These are phyloP conservation scores for Tetragonula clypearis DNA, from an alignment of 1,140 invertebrate genomes.

Conservation along the genomic window DNA sequence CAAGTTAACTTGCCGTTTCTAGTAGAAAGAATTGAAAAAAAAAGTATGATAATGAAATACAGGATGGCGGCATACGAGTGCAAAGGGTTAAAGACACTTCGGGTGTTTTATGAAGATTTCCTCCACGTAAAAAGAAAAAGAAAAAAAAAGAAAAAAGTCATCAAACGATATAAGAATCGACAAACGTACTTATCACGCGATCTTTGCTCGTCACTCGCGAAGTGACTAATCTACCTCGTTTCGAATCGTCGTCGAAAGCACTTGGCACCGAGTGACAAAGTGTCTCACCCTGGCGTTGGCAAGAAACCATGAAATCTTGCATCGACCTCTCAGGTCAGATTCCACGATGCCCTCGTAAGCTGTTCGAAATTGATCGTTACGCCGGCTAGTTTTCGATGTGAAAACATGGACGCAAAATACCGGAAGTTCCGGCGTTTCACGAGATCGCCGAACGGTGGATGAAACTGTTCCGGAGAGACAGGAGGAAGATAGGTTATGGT, in stretches of 20 bases:
- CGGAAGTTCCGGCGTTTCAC: not conserved
- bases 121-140: too few species aligned
- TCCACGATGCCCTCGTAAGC: too few species aligned
- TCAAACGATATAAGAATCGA: not conserved
- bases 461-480: not conserved
- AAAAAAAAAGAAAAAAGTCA: too few species aligned
- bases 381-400: not conserved
- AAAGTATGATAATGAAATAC: too few species aligned
- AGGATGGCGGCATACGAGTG: too few species aligned
- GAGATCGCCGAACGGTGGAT: not conserved
- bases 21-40: too few species aligned
- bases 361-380: not conserved
- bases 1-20: too few species aligned
- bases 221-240: not conserved
- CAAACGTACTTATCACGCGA: not conserved
- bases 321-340: not conserved
- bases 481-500: too few species aligned
- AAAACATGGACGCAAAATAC: not conserved
- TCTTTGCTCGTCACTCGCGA: not conserved
- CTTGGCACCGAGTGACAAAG: not conserved
- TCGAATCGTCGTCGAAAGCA: not conserved
- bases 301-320: not conserved
- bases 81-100: too few species aligned
- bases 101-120: too few species aligned
- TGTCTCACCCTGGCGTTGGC: conserved; percentile 6